These are phyloP conservation scores for Telmatherina bonti DNA, from an alignment of 2,797 vertebrate genomes.

Conservation along the genomic window DNA sequence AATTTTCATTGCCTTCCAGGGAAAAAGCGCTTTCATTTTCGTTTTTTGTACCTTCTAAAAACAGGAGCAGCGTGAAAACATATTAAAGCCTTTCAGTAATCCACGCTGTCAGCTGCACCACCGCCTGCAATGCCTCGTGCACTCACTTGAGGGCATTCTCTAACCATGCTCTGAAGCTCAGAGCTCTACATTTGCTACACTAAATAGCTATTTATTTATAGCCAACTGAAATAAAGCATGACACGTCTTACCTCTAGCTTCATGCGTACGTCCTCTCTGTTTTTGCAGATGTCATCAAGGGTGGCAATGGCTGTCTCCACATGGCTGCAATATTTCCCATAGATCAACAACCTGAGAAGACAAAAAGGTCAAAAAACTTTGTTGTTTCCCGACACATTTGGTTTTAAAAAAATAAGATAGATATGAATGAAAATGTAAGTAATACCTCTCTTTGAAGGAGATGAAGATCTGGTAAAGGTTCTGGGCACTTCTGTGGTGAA, in stretches of 20 bases:
- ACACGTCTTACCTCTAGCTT: slow-evolving; percentile 88
- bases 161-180: slow-evolving; percentile 12
- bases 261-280: slow-evolving; percentile 93
- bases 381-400: no score
- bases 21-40: not conserved
- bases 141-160: slow-evolving; percentile 68
- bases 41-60: not conserved
- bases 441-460: slow-evolving; percentile 95
- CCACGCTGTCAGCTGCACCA: not conserved
- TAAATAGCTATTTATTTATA: not conserved
- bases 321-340: slow-evolving; percentile 97
- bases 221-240: not conserved
- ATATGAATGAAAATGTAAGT: not conserved
- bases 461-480: slow-evolving; percentile 97
- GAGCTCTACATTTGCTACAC: not conserved
- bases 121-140: slow-evolving; percentile 39
- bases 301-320: slow-evolving; percentile 92
- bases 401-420: no score
- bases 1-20: not conserved
- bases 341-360: slow-evolving; percentile 90
- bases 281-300: slow-evolving; percentile 93
- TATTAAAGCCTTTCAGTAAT: not conserved
- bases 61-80: not conserved
- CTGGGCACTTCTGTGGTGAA: slow-evolving; percentile 90
- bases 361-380: not conserved